A percentile compares a stretch with the other conserved stretches of the same genome.
These are phyloP conservation scores for Drosophila testacea DNA, from an alignment of 2,888 invertebrate genomes.

Conservation along the genomic window DNA sequence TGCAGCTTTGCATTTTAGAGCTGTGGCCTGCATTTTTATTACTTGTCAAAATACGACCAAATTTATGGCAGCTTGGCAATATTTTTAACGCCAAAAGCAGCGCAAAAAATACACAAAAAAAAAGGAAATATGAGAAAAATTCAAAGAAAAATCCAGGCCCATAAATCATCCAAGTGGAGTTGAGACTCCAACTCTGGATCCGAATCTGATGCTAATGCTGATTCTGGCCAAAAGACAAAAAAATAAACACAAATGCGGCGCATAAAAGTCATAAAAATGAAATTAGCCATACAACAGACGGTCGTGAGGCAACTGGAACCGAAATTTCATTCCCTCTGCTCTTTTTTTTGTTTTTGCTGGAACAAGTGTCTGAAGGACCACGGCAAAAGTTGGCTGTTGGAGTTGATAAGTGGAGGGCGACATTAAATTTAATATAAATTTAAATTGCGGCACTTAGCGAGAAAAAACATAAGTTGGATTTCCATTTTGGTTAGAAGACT, in stretches of 20 bases:
- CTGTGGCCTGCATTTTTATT: constrained; percentile 75
- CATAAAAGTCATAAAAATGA: constrained; percentile 77
- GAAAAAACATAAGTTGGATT: not conserved
- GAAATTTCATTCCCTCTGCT: constrained; percentile 11
- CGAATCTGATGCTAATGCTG: constrained; percentile 18
- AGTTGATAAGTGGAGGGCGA: constrained; percentile 30
- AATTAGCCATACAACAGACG: constrained; percentile 68
- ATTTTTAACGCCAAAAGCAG: constrained; percentile 75
- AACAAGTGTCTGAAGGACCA: constrained; percentile 8
- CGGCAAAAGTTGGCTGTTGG: constrained; percentile 17
- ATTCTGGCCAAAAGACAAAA: constrained; percentile 43
- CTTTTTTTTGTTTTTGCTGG: constrained; percentile 1
- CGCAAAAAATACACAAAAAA: constrained; percentile 31
- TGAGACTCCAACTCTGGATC: constrained; percentile 23
- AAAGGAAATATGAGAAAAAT: constrained; percentile 37
- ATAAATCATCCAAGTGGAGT: constrained; percentile 66
- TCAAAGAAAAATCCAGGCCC: constrained; percentile 49
- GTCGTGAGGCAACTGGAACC: constrained; percentile 35
- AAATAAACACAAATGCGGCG: constrained; percentile 54
- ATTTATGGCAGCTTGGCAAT: constrained; percentile 76
- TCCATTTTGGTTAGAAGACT: not conserved
- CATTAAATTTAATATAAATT: constrained; percentile 49
- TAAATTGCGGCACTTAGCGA: constrained; percentile 32
- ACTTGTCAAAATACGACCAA: constrained; percentile 75
- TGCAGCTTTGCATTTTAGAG: constrained; percentile 55